Base-by-base conservation (phyloP, 2,797 vertebrate genomes). In the Trachops cirrhosus region DNA sequence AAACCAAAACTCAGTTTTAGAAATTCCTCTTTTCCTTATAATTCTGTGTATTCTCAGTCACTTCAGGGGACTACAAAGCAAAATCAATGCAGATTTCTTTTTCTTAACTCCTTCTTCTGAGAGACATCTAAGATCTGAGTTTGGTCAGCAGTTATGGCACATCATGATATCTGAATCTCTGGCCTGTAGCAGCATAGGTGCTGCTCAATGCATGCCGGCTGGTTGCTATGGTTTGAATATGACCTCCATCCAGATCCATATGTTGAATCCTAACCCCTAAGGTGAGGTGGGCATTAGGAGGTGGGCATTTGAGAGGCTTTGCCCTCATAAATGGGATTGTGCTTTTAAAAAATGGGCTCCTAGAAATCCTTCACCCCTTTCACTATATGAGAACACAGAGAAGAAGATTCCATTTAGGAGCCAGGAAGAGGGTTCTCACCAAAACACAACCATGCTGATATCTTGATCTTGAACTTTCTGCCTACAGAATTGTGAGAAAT, bases 41-140 rank as follows among this genome's bases (percentile, higher is more conserved):
- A 37, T 74, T 83, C 16, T 54, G 24, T 87, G 11, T 89, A 64
- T 93, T 70, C 15, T 79, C 24, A 46, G 44, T 83, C 19, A 75
- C 14, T 68, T 64, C 24, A 67, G 32, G 4, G 75, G 54, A 68
- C 34, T 70, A 4, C 12, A 32, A 21, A 54, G 12, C 8, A 62
- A 24, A 70, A 74, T 70, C 6, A 78, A 48, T 64, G 34, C 8
- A 39, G 9, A 48, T 37, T 50, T 52, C 62, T 1, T 74, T 68
- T 50, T 62, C n/a, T 54, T 68, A 39, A 73, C 2, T 4, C 9
- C 34, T 86, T 79, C 46, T 75, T 67, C 2, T 62, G 8, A 10
- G 34, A 92, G 22, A 29, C 32, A 44, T 48, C 1, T 21, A 83
- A 70, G 37, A 59, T 59, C 52, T 80, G 9, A 91, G 26, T 8